Conservation (phyloP, 2,113 vertebrate genomes). For the Onychostruthus taczanowskii region DNA sequence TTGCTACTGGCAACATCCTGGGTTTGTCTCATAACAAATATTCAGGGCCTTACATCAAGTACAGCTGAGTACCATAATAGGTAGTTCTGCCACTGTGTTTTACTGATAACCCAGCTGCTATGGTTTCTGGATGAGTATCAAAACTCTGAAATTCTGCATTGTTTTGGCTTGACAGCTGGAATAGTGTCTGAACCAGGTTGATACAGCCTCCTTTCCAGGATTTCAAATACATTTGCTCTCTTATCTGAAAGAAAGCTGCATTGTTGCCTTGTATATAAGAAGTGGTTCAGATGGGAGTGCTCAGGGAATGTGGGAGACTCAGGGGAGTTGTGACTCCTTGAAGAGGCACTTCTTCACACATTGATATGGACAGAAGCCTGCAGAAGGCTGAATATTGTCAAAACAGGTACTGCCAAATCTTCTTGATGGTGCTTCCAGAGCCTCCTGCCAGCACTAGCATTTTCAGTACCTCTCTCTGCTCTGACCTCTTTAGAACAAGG, state of each 20-base stretch:
- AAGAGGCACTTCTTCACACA: background rate
- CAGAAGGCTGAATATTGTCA: background rate
- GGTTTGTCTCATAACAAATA: background rate
- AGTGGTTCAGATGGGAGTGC: background rate
- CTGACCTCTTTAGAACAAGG: background rate
- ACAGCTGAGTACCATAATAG: background rate
- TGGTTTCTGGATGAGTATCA: slow-evolving; percentile 36
- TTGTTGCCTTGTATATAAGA: background rate
- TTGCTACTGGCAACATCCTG: background rate
- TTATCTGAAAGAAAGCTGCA: background rate
- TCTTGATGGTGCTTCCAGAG: background rate
- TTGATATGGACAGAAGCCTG: background rate
- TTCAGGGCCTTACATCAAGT: background rate
- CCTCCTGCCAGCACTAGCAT: background rate
- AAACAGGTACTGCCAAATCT: background rate
- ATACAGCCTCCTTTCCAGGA: background rate
- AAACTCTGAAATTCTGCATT: background rate
- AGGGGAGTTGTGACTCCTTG: background rate
- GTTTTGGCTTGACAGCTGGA: background rate
- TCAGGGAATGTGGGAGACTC: background rate
- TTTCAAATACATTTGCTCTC: background rate
- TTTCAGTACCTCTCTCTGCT: background rate
- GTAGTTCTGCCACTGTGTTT: background rate
- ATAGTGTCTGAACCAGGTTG: background rate
- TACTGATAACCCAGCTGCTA: slow-evolving; percentile 39